Evolutionary conservation across 2,113 vertebrate species (phyloP).

Genomic region (Paracyprichromis sp.): DNA sequence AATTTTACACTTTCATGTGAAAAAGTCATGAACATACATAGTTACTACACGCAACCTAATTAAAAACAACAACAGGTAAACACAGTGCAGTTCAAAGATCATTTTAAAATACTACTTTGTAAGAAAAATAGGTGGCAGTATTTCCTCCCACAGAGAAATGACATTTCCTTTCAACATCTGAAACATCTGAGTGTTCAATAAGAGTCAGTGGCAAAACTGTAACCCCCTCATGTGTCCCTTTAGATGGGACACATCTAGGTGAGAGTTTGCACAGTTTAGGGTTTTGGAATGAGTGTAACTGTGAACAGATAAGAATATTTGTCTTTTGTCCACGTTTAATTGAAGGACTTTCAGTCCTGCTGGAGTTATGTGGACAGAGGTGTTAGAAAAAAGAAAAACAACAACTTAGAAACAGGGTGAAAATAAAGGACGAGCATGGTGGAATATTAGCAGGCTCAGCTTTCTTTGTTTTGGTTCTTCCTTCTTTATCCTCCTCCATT

Average conservation of each 20-base stretch:
- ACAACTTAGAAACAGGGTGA: background rate
- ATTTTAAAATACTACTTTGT: background rate
- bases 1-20: background rate
- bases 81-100: accelerated
- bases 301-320: background rate
- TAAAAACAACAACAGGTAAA: background rate
- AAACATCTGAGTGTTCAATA: background rate
- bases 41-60: background rate
- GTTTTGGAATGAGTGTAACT: background rate
- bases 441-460: background rate
- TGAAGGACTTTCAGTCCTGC: background rate
- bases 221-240: accelerated
- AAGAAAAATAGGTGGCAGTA: background rate
- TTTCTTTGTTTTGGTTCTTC: background rate
- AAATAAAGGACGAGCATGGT: background rate
- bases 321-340: background rate
- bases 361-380: background rate
- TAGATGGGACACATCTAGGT: background rate
- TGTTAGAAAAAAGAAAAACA: background rate
- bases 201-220: background rate
- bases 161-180: background rate
- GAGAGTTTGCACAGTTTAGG: background rate
- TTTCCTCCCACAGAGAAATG: background rate
- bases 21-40: background rate
- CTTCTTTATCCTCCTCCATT: background rate